phyloP scores from a whole-genome alignment of 92 coral and sea anemone genomes.

The Palythoa grandis region DNA sequence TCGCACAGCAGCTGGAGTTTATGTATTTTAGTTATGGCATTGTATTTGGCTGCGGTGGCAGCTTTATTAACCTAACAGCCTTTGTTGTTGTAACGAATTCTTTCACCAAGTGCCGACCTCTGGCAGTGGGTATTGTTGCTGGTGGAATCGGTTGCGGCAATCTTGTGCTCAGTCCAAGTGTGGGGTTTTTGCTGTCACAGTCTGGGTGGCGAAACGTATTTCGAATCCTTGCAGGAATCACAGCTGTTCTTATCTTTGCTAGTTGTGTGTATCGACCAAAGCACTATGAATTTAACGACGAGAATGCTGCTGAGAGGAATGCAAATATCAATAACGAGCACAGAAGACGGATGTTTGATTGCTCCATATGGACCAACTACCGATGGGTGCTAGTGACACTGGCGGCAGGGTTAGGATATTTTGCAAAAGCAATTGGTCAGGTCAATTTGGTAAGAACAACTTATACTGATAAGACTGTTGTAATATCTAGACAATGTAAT shows the following conservation, averaged over 20 bases:
- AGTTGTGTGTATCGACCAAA: conserved; percentile 16
- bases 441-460: conserved; percentile 40
- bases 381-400: conserved; percentile 18
- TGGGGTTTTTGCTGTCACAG: not conserved
- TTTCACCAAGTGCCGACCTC: conserved; percentile 38
- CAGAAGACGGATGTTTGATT: conserved; percentile 2
- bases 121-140: conserved; percentile 20
- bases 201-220: conserved; percentile 19
- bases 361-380: conserved; percentile 26
- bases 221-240: conserved; percentile 10
- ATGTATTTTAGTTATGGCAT: conserved; percentile 40
- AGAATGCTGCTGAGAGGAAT: not conserved
- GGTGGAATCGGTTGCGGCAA: conserved; percentile 21
- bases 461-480: not conserved
- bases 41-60: conserved; percentile 29
- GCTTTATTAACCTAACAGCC: conserved; percentile 8
- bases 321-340: not conserved
- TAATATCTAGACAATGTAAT: too few species aligned
- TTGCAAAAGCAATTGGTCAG: conserved; percentile 37
- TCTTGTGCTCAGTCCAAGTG: conserved; percentile 17
- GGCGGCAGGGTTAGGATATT: conserved; percentile 3
- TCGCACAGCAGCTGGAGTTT: conserved; percentile 39
- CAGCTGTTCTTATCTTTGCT: not conserved
- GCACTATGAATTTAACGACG: not conserved
- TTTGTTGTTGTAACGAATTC: conserved; percentile 22